Conservation (phyloP, 2,113 vertebrate genomes). For the Etheostoma cragini region DNA sequence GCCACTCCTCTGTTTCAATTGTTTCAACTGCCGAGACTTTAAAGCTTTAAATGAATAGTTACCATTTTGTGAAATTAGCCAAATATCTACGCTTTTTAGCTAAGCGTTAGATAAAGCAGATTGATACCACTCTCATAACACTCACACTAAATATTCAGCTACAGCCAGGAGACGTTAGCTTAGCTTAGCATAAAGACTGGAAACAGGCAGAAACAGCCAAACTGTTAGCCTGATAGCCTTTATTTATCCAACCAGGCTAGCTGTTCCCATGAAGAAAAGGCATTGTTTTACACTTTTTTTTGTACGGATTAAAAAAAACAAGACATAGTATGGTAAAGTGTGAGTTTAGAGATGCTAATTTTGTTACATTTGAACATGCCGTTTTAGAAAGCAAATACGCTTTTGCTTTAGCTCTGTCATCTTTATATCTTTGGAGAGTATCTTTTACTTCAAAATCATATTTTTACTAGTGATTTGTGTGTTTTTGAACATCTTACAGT, state of each 20-base stretch:
- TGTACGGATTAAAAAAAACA: background rate
- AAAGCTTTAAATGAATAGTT: background rate
- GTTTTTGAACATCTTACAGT: background rate
- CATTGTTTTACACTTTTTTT: background rate
- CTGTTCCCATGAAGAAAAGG: background rate
- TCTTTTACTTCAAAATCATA: background rate
- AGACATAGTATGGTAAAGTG: background rate
- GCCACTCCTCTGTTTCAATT: background rate
- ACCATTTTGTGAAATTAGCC: background rate
- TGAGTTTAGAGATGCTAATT: background rate
- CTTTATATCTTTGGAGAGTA: background rate
- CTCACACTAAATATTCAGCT: background rate
- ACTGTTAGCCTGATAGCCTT: background rate
- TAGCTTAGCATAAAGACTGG: background rate
- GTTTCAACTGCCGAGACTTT: background rate
- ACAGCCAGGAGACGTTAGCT: background rate
- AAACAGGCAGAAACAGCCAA: background rate
- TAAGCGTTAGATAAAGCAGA: background rate
- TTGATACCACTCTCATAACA: background rate
- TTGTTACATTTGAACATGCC: background rate
- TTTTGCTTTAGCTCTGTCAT: background rate
- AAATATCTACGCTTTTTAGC: background rate
- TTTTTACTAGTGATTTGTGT: background rate
- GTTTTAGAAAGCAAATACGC: no score
- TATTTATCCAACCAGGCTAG: background rate